Base-by-base conservation (phyloP, 2,888 invertebrate species). In the Cenopis cana region DNA sequence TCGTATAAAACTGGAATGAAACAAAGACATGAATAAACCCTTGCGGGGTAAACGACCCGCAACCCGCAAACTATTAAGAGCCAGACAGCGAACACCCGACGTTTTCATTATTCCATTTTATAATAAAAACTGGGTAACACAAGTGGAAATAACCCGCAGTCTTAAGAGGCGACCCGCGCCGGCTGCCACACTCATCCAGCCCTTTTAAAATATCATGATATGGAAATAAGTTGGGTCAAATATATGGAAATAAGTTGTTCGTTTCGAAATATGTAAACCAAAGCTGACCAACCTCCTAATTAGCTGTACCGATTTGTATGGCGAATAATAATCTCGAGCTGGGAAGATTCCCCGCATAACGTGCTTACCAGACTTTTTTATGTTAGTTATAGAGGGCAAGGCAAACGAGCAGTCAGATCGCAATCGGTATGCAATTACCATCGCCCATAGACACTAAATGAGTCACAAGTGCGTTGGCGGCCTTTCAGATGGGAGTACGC, bases 101-200 rank as follows among this genome's bases (percentile, higher is more conserved):
- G 59, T 67, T 61, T 68, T 61, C 71, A 71, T 71, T 71, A 71
- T 61, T 71, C 55, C 71, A 71, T 71, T 71, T 67, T 66, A 67
- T 61, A 71, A 71, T 67, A 67, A 71, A 71, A 71, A 67, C 66
- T 50, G 38, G 49, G 60, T 57, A 61, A 67, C 55, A 71, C 61
- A 49, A 71, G 61, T 71, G 71, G 66, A 66, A 66, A 24, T 50
- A 67, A 52, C 55, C 29, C 70, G 49, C 54, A 29, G 59, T 12
- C 60, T 50, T 56, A 33, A 66, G 65, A 55, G 33, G 14, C 2
- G 20, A 18, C 11, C 9, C 17, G 1, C 2, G 24, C 18, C 20
- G 60, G 60, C 56, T 38, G 24, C 46, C 60, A 55, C 10, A 71
- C 61, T 61, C 57, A 17, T 14, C n/a, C 33, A 10, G 38, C 57